Evolutionary conservation across 1,140 invertebrate genomes (phyloP).

Genomic region (Calycopis cecrops): DNA sequence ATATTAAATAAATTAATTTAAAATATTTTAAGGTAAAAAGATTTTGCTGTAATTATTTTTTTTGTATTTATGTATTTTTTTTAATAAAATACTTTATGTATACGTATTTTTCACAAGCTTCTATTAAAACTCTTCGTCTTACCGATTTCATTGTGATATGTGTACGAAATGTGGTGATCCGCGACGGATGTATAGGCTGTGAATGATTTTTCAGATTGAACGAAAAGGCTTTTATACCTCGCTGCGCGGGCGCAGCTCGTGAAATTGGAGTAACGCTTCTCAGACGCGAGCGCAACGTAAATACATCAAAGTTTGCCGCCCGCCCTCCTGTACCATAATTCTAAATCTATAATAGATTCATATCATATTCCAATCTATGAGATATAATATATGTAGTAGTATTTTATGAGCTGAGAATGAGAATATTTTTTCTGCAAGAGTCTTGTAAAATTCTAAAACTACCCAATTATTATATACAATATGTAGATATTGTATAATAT

Average conservation of each 20-base stretch:
- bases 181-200: slow-evolving; percentile 53
- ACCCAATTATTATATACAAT: too few relatives aligned
- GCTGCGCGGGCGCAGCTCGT: slow-evolving; percentile 41
- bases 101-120: slow-evolving; percentile 9
- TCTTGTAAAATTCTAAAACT: too few relatives aligned
- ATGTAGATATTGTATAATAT: too few relatives aligned
- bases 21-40: background rate
- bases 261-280: slow-evolving; percentile 56
- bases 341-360: slow-evolving; percentile 3
- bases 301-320: slow-evolving; percentile 39
- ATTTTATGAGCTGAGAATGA: too few relatives aligned
- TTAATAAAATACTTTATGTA: background rate
- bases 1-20: too few relatives aligned
- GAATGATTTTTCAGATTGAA: slow-evolving; percentile 68
- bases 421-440: too few relatives aligned
- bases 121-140: slow-evolving; percentile 28
- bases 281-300: slow-evolving; percentile 27
- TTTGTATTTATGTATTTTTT: slow-evolving; percentile 6
- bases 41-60: background rate
- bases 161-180: slow-evolving; percentile 44
- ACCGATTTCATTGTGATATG: slow-evolving; percentile 61
- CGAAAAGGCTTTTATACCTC: slow-evolving; percentile 57
- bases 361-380: background rate
- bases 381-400: too few relatives aligned
- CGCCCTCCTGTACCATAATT: slow-evolving; percentile 32